Conservation (phyloP, 2,888 invertebrate genomes). For the Euplagia quadripunctaria region DNA sequence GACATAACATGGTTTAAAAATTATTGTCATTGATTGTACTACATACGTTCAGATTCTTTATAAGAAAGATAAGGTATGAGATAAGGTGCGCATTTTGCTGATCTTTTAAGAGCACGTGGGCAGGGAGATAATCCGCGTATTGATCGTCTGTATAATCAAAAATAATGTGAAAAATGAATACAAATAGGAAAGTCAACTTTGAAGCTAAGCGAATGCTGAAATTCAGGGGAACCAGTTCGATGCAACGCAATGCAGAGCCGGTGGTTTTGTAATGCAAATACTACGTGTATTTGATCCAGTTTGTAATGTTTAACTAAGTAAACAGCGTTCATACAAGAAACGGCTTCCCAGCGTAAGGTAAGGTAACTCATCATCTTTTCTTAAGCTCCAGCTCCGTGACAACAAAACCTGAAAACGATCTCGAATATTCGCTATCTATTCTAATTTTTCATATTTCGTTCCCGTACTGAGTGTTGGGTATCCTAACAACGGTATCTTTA, state of each 20-base stretch:
- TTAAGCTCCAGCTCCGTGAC: not conserved
- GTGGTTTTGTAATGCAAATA: not conserved
- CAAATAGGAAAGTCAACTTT: not conserved
- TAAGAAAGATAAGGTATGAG: no score
- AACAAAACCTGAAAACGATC: constrained; percentile 19
- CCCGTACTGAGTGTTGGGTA: constrained; percentile 77
- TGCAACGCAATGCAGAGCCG: not conserved
- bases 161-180: not conserved
- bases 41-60: not conserved
- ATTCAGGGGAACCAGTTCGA: not conserved
- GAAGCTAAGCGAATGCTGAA: not conserved
- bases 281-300: not conserved
- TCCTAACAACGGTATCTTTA: constrained; percentile 81
- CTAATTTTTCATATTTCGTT: constrained; percentile 72
- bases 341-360: no score
- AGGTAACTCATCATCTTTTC: not conserved
- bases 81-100: not conserved
- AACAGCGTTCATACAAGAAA: not conserved
- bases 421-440: constrained; percentile 53
- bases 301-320: not conserved
- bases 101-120: not conserved
- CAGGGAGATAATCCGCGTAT: not conserved
- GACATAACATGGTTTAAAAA: not conserved
- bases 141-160: not conserved
- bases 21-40: not conserved